phyloP scores from a whole-genome alignment of 2,113 vertebrate species.

The Ceratotherium simum region DNA sequence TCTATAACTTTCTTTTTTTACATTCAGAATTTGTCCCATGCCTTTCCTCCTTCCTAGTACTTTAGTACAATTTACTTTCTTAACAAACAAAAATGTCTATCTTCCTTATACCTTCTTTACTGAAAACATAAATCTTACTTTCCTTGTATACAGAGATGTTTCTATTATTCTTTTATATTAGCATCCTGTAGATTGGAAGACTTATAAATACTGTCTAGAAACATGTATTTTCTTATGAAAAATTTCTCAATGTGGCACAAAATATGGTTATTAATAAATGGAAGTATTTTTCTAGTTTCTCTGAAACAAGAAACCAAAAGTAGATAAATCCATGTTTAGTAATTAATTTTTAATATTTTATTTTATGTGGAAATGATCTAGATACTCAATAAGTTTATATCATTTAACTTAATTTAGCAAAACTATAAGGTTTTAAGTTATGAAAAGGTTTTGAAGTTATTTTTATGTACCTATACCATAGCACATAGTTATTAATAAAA shows the following conservation, averaged over 20 bases:
- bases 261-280: neutral
- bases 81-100: neutral
- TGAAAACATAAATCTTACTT: neutral
- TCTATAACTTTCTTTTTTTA: neutral
- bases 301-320: neutral
- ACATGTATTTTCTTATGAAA: no score
- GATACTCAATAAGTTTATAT: neutral
- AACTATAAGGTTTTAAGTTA: neutral
- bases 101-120: neutral
- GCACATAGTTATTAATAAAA: neutral
- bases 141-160: neutral
- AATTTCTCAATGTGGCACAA: neutral
- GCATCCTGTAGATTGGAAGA: no score
- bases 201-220: no score
- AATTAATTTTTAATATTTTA: neutral
- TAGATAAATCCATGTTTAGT: neutral
- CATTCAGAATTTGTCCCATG: neutral
- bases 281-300: neutral
- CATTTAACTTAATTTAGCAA: neutral
- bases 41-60: neutral
- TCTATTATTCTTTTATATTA: neutral
- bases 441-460: neutral
- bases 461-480: neutral
- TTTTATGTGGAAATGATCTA: neutral
- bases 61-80: neutral